Conservation (phyloP, 2,888 invertebrate genomes). For the Phengaris arion region DNA sequence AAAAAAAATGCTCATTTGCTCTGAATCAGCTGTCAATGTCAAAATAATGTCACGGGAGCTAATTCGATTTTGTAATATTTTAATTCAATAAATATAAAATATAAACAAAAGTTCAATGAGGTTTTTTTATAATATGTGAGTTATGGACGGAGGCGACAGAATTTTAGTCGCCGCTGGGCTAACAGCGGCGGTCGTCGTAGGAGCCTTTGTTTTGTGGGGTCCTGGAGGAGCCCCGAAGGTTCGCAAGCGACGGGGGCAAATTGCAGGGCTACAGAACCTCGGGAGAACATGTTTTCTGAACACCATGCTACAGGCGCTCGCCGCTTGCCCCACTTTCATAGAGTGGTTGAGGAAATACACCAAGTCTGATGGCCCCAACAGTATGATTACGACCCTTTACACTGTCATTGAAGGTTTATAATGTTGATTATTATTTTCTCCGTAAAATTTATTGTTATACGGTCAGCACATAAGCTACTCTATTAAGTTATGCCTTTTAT, state of each 20-base stretch:
- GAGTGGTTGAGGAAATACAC: constrained; percentile 88
- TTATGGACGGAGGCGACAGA: constrained; percentile 87
- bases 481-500: not conserved
- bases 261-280: constrained; percentile 92
- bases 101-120: constrained; percentile 21
- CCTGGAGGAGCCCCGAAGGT: constrained; percentile 82
- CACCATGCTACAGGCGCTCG: constrained; percentile 92
- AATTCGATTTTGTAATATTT: constrained; percentile 33
- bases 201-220: constrained; percentile 91
- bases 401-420: constrained; percentile 85
- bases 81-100: constrained; percentile 25
- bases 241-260: constrained; percentile 84
- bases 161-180: constrained; percentile 88
- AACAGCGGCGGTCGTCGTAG: constrained; percentile 89
- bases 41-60: constrained; percentile 34
- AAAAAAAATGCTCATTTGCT: too few species aligned
- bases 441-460: not conserved
- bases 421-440: not conserved
- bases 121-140: constrained; percentile 8
- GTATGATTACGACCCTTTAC: constrained; percentile 86
- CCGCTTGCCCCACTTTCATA: constrained; percentile 91
- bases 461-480: not conserved
- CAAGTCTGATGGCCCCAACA: constrained; percentile 81
- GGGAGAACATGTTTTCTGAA: constrained; percentile 97
- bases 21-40: not conserved